Evolutionary conservation across 2,797 vertebrate species (phyloP).

Genomic region (Anas georgica): DNA sequence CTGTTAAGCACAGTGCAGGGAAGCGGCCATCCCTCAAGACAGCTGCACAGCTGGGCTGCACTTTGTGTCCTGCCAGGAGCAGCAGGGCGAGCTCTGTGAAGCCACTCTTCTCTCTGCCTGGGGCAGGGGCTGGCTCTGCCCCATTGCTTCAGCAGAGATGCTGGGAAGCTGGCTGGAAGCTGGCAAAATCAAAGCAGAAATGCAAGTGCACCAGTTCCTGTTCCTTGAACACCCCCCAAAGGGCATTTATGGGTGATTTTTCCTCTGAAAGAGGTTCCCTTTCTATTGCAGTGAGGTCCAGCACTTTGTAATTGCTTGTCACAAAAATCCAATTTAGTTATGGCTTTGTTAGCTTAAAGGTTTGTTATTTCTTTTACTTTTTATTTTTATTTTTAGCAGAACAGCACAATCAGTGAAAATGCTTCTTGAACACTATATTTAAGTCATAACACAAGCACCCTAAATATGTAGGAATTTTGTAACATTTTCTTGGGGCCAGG

Average conservation of each 20-base stretch:
- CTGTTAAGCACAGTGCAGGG: background rate
- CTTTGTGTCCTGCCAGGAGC: background rate
- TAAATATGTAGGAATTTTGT: background rate
- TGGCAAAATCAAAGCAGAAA: background rate
- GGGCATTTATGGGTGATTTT: background rate
- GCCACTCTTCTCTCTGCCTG: background rate
- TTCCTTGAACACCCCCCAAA: background rate
- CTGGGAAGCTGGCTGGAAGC: background rate
- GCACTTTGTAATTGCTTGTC: background rate
- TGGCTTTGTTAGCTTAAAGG: background rate
- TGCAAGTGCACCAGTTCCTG: background rate
- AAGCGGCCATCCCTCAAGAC: background rate
- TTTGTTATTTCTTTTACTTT: background rate
- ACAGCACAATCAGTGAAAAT: background rate
- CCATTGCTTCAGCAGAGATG: background rate
- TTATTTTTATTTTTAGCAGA: background rate
- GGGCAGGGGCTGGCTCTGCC: background rate
- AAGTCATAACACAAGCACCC: background rate
- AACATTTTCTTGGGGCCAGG: background rate
- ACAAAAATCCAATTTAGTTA: background rate
- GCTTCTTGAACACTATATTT: background rate
- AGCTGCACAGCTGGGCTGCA: background rate
- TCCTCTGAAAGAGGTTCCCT: background rate
- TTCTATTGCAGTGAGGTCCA: background rate
- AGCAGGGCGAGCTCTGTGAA: rapidly evolving